Conservation (phyloP, 1,140 invertebrate genomes). For the Zaprionus camerounensis region DNA sequence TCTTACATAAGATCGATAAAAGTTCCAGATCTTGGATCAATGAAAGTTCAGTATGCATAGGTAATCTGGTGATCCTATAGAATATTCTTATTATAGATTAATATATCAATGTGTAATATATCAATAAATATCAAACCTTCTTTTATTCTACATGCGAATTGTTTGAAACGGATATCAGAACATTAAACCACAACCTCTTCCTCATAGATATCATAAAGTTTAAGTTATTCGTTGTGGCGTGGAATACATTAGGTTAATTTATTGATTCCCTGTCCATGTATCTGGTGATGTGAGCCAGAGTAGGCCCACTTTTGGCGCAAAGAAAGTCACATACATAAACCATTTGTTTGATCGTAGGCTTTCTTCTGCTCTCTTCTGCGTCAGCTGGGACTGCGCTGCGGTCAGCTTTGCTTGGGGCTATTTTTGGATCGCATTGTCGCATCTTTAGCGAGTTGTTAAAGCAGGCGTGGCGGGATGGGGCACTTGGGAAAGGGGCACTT, state of each 20-base stretch:
- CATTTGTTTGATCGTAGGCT: slow-evolving; percentile 61
- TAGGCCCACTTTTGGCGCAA: slow-evolving; percentile 55
- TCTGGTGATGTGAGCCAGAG: neutral
- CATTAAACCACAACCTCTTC: no score
- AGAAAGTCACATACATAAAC: slow-evolving; percentile 81
- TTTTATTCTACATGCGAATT: no score
- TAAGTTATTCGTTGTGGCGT: neutral
- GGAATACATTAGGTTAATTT: neutral
- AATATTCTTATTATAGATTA: no score
- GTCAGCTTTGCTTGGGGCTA: slow-evolving; percentile 29
- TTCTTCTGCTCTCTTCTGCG: slow-evolving; percentile 24
- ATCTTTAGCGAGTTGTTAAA: slow-evolving; percentile 17
- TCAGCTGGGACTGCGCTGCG: neutral
- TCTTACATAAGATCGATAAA: neutral
- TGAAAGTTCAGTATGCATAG: no score
- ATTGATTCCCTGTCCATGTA: neutral
- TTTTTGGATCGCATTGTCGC: slow-evolving; percentile 63
- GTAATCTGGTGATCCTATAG: no score
- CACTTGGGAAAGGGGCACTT: slow-evolving; percentile 11
- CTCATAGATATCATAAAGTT: neutral
- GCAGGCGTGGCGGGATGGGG: neutral
- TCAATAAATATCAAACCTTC: no score
- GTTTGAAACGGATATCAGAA: no score
- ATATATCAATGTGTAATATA: no score
- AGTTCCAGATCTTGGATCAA: no score